Base-by-base conservation (phyloP, 2,797 vertebrate species). In the Rhinichthys osculus region DNA sequence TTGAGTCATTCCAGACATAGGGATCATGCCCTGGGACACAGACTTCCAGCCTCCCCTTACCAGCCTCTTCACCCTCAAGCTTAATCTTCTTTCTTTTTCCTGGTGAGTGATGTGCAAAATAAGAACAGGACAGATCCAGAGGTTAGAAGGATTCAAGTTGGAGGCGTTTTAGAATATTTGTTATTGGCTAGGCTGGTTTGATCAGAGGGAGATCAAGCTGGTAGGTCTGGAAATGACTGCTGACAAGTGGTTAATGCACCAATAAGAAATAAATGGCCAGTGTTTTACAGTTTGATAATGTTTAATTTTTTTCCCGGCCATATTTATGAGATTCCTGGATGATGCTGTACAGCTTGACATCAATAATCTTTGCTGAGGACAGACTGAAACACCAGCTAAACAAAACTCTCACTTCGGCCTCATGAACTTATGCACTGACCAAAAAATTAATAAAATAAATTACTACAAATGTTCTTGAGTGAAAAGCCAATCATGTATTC, bases 1-100 rank as follows among this genome's bases (percentile, higher is more conserved):
- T 88, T 95, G 94, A 95, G 92, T 95, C 94, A 95, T 95, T 88
- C 84, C 89, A 87, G 88, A 86, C 88, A 87, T 85, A 87, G 44
- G 86, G 81, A 92, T 88, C 89, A 87, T 85, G 89, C 93, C 89
- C 88, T 91, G 90, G 92, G 88, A 93, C 90, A 67, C 89, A 87
- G 82, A 81, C 86, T 89, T 90, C 88, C 87, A 89, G 89, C 87
- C 91, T 90, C 90, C 89, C 88, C 87, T 86, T 90, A 82, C 88
- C 88, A 87, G 87, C 83, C 82, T 89, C 44, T 83, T 87, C 87
- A 84, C 47, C 64, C 78, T 44, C 27, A 69, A 84, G 59, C 66
- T n/a, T 66, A 62, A 64, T 52, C 67, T 44, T 77, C 17, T 62
- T 23, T 40, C 71, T 35, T 50, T 35, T 27, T 59, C 11, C 38